Conservation (phyloP, 35 echinoderm and acorn worm species). For the Lytechinus pictus region DNA sequence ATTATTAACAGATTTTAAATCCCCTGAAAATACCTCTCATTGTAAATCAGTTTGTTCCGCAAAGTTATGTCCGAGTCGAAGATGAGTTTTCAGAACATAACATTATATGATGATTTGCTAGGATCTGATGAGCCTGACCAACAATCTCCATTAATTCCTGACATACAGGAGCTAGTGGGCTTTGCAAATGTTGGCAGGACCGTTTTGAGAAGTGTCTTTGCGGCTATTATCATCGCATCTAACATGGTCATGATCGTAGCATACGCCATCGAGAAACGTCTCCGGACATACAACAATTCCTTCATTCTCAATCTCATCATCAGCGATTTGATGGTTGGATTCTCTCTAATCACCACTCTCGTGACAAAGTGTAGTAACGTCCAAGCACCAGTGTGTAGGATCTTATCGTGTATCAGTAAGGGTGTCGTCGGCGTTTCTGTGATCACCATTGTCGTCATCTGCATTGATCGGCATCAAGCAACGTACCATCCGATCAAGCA, state of each 20-base stretch:
- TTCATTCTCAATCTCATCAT: slow-evolving; percentile 11
- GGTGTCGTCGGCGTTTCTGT: not conserved
- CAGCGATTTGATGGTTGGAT: not conserved
- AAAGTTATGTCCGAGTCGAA: not conserved
- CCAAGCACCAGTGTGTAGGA: not conserved
- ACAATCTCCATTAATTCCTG: not conserved
- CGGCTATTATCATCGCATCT: not conserved
- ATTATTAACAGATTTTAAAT: too few relatives aligned
- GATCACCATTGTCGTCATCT: slow-evolving; percentile 26
- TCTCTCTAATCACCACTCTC: not conserved
- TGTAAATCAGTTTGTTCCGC: too few relatives aligned
- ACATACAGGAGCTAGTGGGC: not conserved
- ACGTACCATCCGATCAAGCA: slow-evolving; percentile 1
- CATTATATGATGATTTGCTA: not conserved
- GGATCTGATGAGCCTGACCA: not conserved
- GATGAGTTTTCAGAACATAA: not conserved
- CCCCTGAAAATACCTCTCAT: too few relatives aligned
- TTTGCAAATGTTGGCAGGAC: not conserved
- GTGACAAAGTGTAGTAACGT: not conserved
- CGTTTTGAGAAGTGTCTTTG: not conserved
- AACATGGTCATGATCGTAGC: slow-evolving; percentile 16
- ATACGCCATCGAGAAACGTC: not conserved
- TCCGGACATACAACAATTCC: slow-evolving; percentile 18
- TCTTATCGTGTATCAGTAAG: not conserved
- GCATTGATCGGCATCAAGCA: not conserved